phyloP scores from a whole-genome alignment of 2,888 invertebrate species.

The Hemicrepidius hirtus region DNA sequence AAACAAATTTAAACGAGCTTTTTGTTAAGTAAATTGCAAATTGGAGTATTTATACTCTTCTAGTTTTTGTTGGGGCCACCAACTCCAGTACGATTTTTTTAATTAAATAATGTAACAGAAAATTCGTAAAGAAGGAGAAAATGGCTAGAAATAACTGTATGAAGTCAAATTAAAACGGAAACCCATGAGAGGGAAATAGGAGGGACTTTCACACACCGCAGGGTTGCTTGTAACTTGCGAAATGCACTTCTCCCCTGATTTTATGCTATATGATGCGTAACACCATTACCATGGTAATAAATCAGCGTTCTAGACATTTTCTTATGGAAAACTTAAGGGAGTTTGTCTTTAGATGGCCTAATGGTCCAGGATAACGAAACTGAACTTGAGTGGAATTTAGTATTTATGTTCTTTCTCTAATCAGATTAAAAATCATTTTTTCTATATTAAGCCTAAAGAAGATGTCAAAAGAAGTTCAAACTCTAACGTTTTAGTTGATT shows the following conservation, averaged over 20 bases:
- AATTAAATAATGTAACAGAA: no score
- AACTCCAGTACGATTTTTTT: background rate
- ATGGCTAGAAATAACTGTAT: slow-evolving; percentile 11
- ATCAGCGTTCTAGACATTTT: slow-evolving; percentile 52
- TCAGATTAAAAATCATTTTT: background rate
- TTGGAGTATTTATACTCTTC: background rate
- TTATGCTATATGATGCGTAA: slow-evolving; percentile 57
- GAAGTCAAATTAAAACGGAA: background rate
- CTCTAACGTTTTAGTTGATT: no score
- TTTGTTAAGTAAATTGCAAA: slow-evolving; percentile 8
- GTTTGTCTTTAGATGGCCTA: slow-evolving; percentile 21
- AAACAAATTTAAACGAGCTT: slow-evolving; percentile 9
- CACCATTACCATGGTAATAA: slow-evolving; percentile 56
- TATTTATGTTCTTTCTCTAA: no score
- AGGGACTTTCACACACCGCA: slow-evolving; percentile 24
- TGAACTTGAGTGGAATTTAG: slow-evolving; percentile 5
- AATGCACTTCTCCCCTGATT: slow-evolving; percentile 53
- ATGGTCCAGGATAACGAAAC: slow-evolving; percentile 17
- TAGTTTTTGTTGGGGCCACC: background rate
- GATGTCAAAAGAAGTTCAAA: no score
- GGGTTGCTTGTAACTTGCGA: slow-evolving; percentile 47
- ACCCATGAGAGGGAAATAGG: slow-evolving; percentile 2
- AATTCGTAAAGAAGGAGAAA: background rate
- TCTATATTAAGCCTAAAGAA: no score
- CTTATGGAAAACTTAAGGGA: slow-evolving; percentile 34